Conservation (phyloP, 2,113 vertebrate genomes). For the Cranoglanis bouderius region DNA sequence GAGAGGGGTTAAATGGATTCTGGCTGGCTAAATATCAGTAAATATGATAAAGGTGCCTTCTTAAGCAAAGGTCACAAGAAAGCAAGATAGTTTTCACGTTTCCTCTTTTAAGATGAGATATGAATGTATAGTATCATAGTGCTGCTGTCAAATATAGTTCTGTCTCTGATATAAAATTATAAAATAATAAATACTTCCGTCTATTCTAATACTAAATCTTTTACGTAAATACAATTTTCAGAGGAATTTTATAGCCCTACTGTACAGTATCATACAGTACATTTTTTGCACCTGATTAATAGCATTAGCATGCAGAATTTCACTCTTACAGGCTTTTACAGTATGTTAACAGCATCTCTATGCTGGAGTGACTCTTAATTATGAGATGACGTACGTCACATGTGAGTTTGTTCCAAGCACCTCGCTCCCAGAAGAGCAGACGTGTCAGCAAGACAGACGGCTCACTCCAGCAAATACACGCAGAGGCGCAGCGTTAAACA, state of each 20-base stretch:
- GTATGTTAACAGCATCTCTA: constrained; percentile 17
- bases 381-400: constrained; percentile 34
- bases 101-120: background rate
- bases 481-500: constrained; percentile 43
- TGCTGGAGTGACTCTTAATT: constrained; percentile 31
- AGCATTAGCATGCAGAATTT: background rate
- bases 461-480: constrained; percentile 50
- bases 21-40: background rate
- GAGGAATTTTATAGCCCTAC: too few species aligned
- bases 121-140: too few species aligned
- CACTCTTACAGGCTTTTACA: constrained; percentile 28
- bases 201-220: background rate
- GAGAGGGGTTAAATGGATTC: background rate
- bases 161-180: background rate
- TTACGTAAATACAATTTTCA: background rate
- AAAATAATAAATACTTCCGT: background rate
- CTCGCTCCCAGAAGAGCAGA: constrained; percentile 41
- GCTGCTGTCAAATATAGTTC: background rate
- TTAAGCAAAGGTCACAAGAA: background rate
- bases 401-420: constrained; percentile 34
- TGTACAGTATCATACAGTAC: background rate
- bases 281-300: background rate
- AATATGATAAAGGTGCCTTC: background rate
- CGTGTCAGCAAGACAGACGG: constrained; percentile 50
- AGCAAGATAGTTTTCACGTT: background rate